Conservation (phyloP, 30 jellyfish, hydroid and myxozoan species). For the Clytia hemisphaerica region DNA sequence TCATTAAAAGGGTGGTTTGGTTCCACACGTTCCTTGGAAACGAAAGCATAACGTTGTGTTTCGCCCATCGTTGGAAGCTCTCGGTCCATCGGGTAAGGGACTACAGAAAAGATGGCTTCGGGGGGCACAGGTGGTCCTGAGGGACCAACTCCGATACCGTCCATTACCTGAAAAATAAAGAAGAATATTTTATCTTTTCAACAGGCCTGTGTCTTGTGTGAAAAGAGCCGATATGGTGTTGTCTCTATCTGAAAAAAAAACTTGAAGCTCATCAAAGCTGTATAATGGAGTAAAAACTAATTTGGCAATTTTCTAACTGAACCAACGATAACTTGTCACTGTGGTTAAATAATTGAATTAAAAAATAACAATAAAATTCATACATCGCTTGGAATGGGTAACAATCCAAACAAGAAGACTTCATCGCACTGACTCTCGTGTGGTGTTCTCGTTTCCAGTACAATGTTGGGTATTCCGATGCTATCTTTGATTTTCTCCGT, state of each 20-base stretch:
- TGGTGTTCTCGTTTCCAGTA: conserved; percentile 40
- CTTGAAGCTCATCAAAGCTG: too few species aligned
- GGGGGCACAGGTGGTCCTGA: conserved; percentile 94
- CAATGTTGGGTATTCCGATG: conserved; percentile 67
- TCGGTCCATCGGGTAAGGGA: conserved; percentile 69
- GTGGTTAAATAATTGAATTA: too few species aligned
- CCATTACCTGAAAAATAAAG: conserved; percentile 51
- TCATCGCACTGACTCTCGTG: conserved; percentile 45
- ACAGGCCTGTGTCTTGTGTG: too few species aligned
- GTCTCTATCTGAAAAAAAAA: too few species aligned
- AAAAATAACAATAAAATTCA: too few species aligned
- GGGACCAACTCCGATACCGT: conserved; percentile 85
- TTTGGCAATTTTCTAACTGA: too few species aligned
- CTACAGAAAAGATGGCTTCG: conserved; percentile 71
- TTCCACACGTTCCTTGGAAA: too few species aligned
- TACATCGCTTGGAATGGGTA: too few species aligned
- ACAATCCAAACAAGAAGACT: too few species aligned
- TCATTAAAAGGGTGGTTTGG: conserved; percentile 57
- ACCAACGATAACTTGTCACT: too few species aligned
- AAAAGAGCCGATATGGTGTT: too few species aligned
- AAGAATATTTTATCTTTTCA: background rate
- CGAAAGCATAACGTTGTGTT: conserved; percentile 46
- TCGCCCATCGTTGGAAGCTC: conserved; percentile 50
- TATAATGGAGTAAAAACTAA: too few species aligned
- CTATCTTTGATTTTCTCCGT: conserved; percentile 20